Base-by-base conservation (phyloP, 37 sponge, comb jelly and placozoan species). In the Crambe crambe region DNA sequence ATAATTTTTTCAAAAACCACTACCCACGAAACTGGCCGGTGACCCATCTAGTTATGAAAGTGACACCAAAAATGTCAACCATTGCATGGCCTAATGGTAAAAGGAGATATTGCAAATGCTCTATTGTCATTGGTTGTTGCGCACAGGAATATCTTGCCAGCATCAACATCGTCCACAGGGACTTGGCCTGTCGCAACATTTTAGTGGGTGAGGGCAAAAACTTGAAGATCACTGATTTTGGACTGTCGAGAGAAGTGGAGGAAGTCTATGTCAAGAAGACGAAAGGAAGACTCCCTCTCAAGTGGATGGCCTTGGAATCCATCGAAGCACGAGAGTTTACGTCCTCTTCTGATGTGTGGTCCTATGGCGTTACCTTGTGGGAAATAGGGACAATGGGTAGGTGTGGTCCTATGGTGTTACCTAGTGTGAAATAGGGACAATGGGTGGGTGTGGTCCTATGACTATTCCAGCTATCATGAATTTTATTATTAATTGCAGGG, bases 271-370 rank as follows among this genome's bases (percentile, higher is more conserved):
- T 92, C 43, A 92, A 92, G 85, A 88, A 59, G 23, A 88, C 74
- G 0, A 66, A 58, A 0, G 93, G 89, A 21, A 70, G 84, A 23
- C 68, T 88, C 27, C 93, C 93, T 43, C 70, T 77, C 62, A 87
- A 87, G 30, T 92, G 93, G 93, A 87, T 92, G 93, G 85, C 93
- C 23, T 75, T 92, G 54, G 93, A 92, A 74, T 83, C 85, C 56
- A 92, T 92, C 43, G 72, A 70, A 0, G 72, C 83, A 39, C 64
- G 89, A 64, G 93, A 86, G 74, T 92, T 92, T 36, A 92, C 93
- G 15, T 77, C 78, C 29, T 58, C 74, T 26, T 87, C 89, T 35
- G 93, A 92, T 74, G 93, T 87, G 85, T 91, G 92, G 92, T 74
- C 87, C 0, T 91, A 81, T 83, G 92, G 92, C 29, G 92, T 91